phyloP scores from a whole-genome alignment of 1,140 invertebrate genomes.

The Olivierus martensii region DNA sequence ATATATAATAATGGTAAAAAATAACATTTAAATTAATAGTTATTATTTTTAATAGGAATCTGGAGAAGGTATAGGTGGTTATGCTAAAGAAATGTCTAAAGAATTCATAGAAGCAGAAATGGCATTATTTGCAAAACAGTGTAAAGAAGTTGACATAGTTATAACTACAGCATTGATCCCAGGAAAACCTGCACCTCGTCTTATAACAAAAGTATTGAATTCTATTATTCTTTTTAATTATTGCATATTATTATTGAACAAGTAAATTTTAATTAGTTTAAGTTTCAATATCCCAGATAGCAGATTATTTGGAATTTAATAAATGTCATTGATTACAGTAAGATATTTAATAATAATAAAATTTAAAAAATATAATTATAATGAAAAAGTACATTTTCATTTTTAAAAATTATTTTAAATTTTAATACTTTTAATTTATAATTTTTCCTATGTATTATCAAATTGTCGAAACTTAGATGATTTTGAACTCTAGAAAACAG shows the following conservation, averaged over 20 bases:
- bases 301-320: neutral
- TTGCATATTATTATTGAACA: neutral
- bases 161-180: constrained; percentile 80
- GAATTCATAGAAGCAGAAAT: constrained; percentile 77
- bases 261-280: constrained; percentile 1
- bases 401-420: too few relatives aligned
- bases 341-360: too few relatives aligned
- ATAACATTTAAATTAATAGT: too few relatives aligned
- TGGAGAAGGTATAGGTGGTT: constrained; percentile 66
- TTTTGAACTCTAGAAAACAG: too few relatives aligned
- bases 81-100: constrained; percentile 81
- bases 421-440: too few relatives aligned
- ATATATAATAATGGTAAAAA: too few relatives aligned
- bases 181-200: constrained; percentile 65
- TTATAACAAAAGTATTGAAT: constrained; percentile 56
- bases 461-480: too few relatives aligned
- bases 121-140: constrained; percentile 70
- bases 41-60: constrained; percentile 46
- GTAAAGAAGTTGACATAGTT: constrained; percentile 58
- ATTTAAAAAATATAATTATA: too few relatives aligned
- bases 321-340: too few relatives aligned
- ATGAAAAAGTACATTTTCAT: too few relatives aligned
- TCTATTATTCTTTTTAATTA: neutral
- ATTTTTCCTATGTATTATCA: too few relatives aligned
- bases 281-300: neutral